phyloP scores from a whole-genome alignment of 2,113 vertebrate genomes.

The Centropristis striata region DNA sequence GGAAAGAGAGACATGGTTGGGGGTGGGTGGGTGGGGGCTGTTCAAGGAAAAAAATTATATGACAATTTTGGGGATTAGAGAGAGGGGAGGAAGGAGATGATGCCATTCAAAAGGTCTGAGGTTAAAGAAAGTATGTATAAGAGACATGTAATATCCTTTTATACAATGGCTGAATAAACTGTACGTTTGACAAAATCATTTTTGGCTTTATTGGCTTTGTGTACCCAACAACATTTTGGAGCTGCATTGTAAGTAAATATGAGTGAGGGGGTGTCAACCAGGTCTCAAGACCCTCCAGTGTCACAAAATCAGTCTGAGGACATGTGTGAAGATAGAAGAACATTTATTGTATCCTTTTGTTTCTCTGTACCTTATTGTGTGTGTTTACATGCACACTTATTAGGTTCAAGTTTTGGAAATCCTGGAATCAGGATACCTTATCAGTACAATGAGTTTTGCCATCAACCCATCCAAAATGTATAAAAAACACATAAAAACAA shows the following conservation, averaged over 20 bases:
- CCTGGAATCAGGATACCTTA: not conserved
- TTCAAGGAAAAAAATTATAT: slow-evolving; percentile 28
- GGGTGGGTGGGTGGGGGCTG: not conserved
- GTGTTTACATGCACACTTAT: not conserved
- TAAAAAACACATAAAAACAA: too few species aligned
- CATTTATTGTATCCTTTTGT: too few species aligned
- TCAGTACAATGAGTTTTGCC: too few species aligned
- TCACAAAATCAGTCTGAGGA: too few species aligned
- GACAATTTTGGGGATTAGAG: slow-evolving; percentile 45
- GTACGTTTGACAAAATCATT: not conserved
- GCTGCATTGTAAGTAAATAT: not conserved
- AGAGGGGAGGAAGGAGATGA: slow-evolving; percentile 12
- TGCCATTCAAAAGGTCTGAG: slow-evolving; percentile 23
- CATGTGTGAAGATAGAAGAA: too few species aligned
- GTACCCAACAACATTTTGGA: not conserved
- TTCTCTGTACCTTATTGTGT: too few species aligned
- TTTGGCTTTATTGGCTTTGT: not conserved
- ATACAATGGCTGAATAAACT: not conserved
- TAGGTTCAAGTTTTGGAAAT: not conserved
- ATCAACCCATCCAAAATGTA: too few species aligned
- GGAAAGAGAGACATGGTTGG: slow-evolving; percentile 32
- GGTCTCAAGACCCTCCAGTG: not conserved
- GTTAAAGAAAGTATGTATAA: slow-evolving; percentile 14
- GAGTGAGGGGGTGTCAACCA: not conserved
- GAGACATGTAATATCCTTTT: not conserved